Evolutionary conservation across 2,797 vertebrate species (phyloP).

Genomic region (Tamandua tetradactyla): DNA sequence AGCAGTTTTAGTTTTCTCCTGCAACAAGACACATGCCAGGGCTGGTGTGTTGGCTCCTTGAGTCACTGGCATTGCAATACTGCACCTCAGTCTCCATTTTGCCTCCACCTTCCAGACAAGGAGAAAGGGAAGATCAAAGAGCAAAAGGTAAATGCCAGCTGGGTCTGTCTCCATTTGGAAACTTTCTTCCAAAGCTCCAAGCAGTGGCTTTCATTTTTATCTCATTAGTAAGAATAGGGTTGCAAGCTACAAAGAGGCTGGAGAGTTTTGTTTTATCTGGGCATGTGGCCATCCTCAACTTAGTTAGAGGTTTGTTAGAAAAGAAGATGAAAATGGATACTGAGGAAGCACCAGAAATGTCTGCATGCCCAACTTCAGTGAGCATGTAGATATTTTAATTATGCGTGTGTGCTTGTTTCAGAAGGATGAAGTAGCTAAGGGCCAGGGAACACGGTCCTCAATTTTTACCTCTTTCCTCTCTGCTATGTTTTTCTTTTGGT

Average conservation of each 20-base stretch:
- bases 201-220: constrained; percentile 15
- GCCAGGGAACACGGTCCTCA: background rate
- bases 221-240: constrained; percentile 43
- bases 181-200: background rate
- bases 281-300: constrained; percentile 4
- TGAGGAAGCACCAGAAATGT: constrained; percentile 6
- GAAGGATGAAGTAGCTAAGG: background rate
- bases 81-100: background rate
- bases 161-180: background rate
- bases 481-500: background rate
- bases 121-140: background rate
- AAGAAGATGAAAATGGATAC: constrained; percentile 37
- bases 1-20: background rate
- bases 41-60: background rate
- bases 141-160: background rate
- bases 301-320: constrained; percentile 46
- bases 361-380: background rate
- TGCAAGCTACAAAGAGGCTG: background rate
- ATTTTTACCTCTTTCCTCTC: background rate
- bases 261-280: background rate
- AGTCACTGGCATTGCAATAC: background rate
- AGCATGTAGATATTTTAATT: background rate
- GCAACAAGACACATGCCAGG: background rate
- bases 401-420: background rate
- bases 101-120: background rate